These are phyloP conservation scores for Speoplatyrhinus poulsoni DNA, from an alignment of 2,113 vertebrate genomes.

Conservation along the genomic window DNA sequence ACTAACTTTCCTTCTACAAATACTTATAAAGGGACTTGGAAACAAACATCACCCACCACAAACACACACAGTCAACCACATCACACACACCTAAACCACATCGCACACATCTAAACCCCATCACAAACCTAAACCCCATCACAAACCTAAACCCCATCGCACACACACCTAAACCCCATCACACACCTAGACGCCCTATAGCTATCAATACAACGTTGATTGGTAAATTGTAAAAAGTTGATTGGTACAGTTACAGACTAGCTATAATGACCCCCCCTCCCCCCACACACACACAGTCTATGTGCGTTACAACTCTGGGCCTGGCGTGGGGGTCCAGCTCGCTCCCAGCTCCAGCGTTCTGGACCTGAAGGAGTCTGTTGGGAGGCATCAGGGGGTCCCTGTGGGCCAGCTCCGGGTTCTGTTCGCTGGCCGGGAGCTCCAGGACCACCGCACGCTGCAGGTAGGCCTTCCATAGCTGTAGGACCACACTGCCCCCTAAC, in stretches of 20 bases:
- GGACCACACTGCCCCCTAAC: no score
- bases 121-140: no score
- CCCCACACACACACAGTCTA: conserved; percentile 37
- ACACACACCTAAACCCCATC: no score
- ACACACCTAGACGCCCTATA: no score
- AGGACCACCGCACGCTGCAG: conserved; percentile 45
- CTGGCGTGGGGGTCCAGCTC: conserved; percentile 42
- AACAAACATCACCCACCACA: conserved; percentile 1
- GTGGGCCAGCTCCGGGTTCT: conserved; percentile 45
- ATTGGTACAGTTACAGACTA: no score
- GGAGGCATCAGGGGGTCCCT: conserved; percentile 48
- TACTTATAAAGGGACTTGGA: background rate
- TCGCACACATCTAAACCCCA: no score
- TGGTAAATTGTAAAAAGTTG: no score
- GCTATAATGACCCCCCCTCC: no score
- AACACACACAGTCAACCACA: background rate
- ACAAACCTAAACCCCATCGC: no score
- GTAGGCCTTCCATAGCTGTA: conserved; percentile 16
- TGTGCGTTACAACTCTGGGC: conserved; percentile 53
- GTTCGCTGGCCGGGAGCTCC: conserved; percentile 62
- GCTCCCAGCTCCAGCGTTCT: conserved; percentile 37
- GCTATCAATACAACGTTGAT: no score
- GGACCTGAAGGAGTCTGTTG: conserved; percentile 54
- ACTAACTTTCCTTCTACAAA: background rate
- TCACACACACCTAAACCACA: no score